These are phyloP conservation scores for Chironomus tentans DNA, from an alignment of 2,888 invertebrate genomes.

Conservation along the genomic window DNA sequence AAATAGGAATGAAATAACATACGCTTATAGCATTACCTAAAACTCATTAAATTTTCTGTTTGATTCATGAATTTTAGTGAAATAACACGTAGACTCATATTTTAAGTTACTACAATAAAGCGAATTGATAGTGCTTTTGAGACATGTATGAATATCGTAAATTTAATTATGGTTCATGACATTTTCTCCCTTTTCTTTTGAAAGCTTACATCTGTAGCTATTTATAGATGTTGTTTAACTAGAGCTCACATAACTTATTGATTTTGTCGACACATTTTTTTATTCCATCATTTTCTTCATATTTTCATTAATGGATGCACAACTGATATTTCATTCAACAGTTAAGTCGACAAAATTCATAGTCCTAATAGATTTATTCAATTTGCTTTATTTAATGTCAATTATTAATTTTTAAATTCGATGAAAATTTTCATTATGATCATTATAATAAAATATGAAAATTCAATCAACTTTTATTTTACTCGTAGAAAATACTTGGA, in stretches of 20 bases:
- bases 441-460: too few relatives aligned
- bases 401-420: too few relatives aligned
- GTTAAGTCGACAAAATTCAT: too few relatives aligned
- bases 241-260: background rate
- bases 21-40: background rate
- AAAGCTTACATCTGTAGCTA: background rate
- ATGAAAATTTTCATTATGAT: too few relatives aligned
- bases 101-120: background rate
- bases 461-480: too few relatives aligned
- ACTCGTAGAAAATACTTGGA: too few relatives aligned
- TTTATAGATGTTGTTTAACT: background rate
- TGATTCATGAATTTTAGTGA: background rate
- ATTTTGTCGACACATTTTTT: background rate
- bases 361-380: too few relatives aligned
- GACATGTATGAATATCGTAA: background rate
- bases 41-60: background rate
- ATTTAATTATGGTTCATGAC: background rate
- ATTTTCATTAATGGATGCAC: background rate
- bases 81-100: background rate
- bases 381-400: too few relatives aligned
- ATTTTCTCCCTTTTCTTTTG: background rate
- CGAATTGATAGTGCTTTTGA: too few relatives aligned
- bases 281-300: background rate
- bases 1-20: too few relatives aligned
- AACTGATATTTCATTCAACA: too few relatives aligned